A percentile compares a stretch with the other conserved stretches of the same genome.
phyloP scores from a whole-genome alignment of 2,888 invertebrate species.

The Tachystola acroxantha region DNA sequence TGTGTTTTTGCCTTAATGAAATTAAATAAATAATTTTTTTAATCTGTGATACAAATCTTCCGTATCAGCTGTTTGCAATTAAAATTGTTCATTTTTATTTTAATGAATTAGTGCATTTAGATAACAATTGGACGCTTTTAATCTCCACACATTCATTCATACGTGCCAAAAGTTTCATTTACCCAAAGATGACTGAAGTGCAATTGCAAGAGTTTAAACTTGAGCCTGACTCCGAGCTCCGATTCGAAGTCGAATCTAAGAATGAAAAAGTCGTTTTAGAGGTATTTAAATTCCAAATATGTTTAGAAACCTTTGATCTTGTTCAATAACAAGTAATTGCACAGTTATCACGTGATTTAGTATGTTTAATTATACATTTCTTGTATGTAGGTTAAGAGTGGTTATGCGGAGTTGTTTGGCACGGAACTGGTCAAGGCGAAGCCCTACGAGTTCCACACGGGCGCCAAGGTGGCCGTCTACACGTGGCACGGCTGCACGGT shows the following conservation, averaged over 20 bases:
- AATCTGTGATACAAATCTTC: no score
- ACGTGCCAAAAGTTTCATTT: background rate
- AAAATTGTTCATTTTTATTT: no score
- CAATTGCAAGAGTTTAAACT: constrained; percentile 86
- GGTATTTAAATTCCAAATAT: constrained; percentile 53
- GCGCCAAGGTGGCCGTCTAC: constrained; percentile 96
- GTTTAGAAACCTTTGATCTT: background rate
- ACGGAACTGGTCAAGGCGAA: constrained; percentile 96
- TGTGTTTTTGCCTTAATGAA: no score
- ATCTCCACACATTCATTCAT: background rate
- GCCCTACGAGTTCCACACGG: constrained; percentile 91
- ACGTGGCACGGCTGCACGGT: constrained; percentile 97
- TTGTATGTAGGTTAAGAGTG: constrained; percentile 85
- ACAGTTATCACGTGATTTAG: background rate
- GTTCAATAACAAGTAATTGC: background rate
- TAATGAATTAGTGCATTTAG: background rate
- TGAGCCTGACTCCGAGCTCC: constrained; percentile 92
- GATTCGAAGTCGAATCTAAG: constrained; percentile 95
- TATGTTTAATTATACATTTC: background rate
- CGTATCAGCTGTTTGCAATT: no score
- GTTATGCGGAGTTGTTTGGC: constrained; percentile 97
- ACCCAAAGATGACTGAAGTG: constrained; percentile 69
- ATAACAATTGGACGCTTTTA: background rate
- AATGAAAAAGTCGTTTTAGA: constrained; percentile 89
- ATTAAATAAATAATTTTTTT: no score